These are phyloP conservation scores for Oxycera nigricornis DNA, from an alignment of 2,888 invertebrate species.

Conservation along the genomic window DNA sequence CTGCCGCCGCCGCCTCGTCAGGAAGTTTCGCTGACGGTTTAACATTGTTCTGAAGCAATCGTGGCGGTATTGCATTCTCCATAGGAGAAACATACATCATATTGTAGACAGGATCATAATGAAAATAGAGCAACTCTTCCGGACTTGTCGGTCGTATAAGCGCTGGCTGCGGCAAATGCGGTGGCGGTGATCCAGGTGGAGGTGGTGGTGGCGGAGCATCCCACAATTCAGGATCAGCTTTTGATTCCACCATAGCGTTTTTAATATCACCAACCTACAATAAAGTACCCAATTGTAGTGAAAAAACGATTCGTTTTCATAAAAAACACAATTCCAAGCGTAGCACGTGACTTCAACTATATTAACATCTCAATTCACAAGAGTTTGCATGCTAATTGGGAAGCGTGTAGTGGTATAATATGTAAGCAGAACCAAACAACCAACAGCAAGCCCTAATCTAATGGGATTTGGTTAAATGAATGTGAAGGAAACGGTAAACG, in stretches of 20 bases:
- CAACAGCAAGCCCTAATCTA: too few relatives aligned
- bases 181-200: conserved; percentile 52
- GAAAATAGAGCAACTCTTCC: conserved; percentile 56
- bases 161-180: conserved; percentile 54
- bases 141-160: conserved; percentile 53
- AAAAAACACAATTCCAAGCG: too few relatives aligned
- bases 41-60: conserved; percentile 53
- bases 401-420: too few relatives aligned
- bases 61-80: conserved; percentile 53
- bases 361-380: neutral
- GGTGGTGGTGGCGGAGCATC: conserved; percentile 55
- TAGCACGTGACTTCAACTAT: neutral
- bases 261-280: neutral
- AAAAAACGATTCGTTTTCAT: too few relatives aligned
- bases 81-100: conserved; percentile 56
- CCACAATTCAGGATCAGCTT: conserved; percentile 51
- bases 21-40: neutral
- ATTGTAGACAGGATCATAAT: conserved; percentile 56
- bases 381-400: too few relatives aligned
- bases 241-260: conserved; percentile 42
- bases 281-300: too few relatives aligned
- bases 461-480: too few relatives aligned
- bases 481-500: too few relatives aligned
- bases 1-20: neutral
- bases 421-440: too few relatives aligned